Percentiles rank a stretch among this genome's conserved stretches.
phyloP scores from a whole-genome alignment of 2,888 invertebrate genomes.

The Apantesis nais region DNA sequence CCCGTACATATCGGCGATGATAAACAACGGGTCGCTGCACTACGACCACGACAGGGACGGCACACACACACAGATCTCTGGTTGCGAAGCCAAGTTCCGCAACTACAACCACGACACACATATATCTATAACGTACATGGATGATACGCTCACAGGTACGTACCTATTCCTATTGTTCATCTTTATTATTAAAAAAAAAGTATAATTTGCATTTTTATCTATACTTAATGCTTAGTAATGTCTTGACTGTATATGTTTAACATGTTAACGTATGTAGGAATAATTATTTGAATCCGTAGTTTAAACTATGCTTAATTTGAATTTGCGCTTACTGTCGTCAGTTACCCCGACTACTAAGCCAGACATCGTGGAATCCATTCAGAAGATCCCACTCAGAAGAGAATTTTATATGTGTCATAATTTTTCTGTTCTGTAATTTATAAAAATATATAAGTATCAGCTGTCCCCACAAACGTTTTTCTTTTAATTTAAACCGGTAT shows the following conservation, averaged over 20 bases:
- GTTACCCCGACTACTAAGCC: too few relatives aligned
- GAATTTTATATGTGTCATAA: too few relatives aligned
- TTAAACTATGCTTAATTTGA: too few relatives aligned
- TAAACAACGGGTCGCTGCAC: slow-evolving; percentile 97
- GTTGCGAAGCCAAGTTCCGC: slow-evolving; percentile 98
- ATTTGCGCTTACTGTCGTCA: too few relatives aligned
- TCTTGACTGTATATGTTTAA: background rate
- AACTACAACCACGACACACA: slow-evolving; percentile 96
- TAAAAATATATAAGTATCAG: too few relatives aligned
- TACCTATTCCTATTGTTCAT: background rate
- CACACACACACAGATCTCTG: slow-evolving; percentile 98
- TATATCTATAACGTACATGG: slow-evolving; percentile 95
- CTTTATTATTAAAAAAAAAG: background rate
- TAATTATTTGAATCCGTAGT: too few relatives aligned
- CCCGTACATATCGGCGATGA: slow-evolving; percentile 99
- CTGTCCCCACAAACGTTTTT: too few relatives aligned
- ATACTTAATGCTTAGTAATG: background rate
- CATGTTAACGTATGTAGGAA: background rate
- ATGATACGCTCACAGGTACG: slow-evolving; percentile 93
- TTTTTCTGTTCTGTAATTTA: too few relatives aligned
- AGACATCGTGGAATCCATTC: too few relatives aligned
- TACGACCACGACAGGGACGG: slow-evolving; percentile 99
- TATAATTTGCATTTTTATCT: background rate
- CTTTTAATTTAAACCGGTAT: too few relatives aligned
- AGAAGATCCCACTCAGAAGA: too few relatives aligned